Evolutionary conservation across 2,113 vertebrate genomes (phyloP).

Genomic region (Corythoichthys intestinalis): DNA sequence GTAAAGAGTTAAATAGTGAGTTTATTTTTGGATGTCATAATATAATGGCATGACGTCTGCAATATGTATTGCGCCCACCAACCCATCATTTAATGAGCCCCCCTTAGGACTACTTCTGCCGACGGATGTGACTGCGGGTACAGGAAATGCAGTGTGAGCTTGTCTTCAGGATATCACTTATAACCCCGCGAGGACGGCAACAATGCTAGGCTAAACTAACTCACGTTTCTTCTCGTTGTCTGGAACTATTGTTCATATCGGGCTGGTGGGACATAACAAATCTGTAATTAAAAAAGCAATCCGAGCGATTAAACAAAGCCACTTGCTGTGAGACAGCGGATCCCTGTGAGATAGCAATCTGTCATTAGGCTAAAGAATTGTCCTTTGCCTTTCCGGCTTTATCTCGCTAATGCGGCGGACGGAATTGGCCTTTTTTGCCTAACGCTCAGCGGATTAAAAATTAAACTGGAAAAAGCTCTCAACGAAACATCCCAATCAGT

Average conservation of each 20-base stretch:
- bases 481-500: constrained; percentile 41
- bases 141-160: constrained; percentile 22
- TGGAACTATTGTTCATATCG: constrained; percentile 65
- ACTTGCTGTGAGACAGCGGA: constrained; percentile 59
- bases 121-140: constrained; percentile 11
- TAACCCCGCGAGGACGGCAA: constrained; percentile 35
- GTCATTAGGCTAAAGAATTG: constrained; percentile 70
- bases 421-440: constrained; percentile 43
- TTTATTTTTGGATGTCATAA: too few species aligned
- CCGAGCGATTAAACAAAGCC: constrained; percentile 69
- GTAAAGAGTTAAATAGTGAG: too few species aligned
- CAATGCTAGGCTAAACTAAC: constrained; percentile 5
- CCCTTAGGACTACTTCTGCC: constrained; percentile 26
- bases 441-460: constrained; percentile 5
- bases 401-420: constrained; percentile 59
- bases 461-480: constrained; percentile 18
- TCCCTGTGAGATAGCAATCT: constrained; percentile 65
- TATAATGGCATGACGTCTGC: too few species aligned
- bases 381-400: constrained; percentile 63
- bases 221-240: constrained; percentile 11
- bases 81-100: constrained; percentile 1
- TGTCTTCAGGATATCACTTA: constrained; percentile 31
- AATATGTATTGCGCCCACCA: too few species aligned
- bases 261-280: constrained; percentile 61
- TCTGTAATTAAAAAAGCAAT: constrained; percentile 71